Base-by-base conservation (phyloP, 37 sponge, comb jelly and placozoan genomes). In the Mnemiopsis leidyi region DNA sequence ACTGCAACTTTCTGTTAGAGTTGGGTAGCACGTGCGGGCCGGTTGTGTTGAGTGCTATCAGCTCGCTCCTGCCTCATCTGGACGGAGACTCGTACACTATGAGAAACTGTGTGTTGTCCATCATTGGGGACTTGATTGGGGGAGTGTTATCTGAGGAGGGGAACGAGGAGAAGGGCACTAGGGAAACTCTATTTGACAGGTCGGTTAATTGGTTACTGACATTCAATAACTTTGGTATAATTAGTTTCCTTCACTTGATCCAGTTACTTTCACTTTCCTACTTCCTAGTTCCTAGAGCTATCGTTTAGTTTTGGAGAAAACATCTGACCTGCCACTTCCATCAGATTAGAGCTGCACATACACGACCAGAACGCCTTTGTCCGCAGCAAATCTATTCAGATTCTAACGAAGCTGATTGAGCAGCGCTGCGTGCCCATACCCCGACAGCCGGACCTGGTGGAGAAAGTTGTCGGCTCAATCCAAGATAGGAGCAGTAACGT, bases 321-420 rank as follows among this genome's bases (percentile, higher is more conserved):
- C n/a, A n/a, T n/a, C n/a, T n/a, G n/a, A n/a, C n/a, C n/a, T n/a
- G n/a, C n/a, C n/a, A n/a, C n/a, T n/a, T n/a, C n/a, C n/a, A n/a
- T n/a, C 67, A 61, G 69, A 0, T 77, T 94, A 95, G 93, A 96
- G 0, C 40, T 85, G 90, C 98, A 96, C 68, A 69, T 98, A 38
- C 96, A 98, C 69, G 98, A 98, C 82, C 94, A 94, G 31, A 95
- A 98, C 94, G 98, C 98, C n/a, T 98, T 96, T 95, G 98, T 98
- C 23, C 93, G 98, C 36, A 95, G 96, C 93, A 95, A 95, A 82
- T 82, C 76, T 5, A 93, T 98, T 0, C 97, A 98, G 76, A 94
- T 98, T 32, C 94, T 96, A 94, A 83, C 69, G 31, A 95, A 95
- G 79, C 94, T 98, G 26, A 26, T 85, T 3, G 90, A 85, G 48